These are phyloP conservation scores for Iguana delicatissima DNA, from an alignment of 2,797 vertebrate genomes.

Conservation along the genomic window DNA sequence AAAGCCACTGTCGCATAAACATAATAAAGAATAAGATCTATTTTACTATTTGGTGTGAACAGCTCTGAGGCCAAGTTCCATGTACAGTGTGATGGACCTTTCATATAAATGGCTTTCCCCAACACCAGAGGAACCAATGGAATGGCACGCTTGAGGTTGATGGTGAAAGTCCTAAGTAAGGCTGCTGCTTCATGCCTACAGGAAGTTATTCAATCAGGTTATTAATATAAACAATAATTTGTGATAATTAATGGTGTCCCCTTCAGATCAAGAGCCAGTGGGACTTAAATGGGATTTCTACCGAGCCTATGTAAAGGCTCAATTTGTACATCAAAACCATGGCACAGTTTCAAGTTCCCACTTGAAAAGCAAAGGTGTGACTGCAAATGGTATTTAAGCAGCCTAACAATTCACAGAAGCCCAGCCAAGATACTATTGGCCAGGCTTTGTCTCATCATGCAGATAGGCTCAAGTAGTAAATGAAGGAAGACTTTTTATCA, in stretches of 20 bases:
- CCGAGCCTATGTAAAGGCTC: neutral
- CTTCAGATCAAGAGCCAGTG: neutral
- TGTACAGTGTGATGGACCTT: neutral
- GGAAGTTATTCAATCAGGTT: neutral
- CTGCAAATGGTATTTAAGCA: neutral
- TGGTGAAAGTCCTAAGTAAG: neutral
- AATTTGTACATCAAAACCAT: neutral
- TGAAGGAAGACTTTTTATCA: neutral
- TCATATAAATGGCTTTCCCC: neutral
- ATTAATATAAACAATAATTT: neutral
- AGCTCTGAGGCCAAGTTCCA: neutral
- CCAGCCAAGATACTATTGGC: neutral
- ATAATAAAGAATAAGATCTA: neutral
- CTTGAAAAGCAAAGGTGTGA: neutral
- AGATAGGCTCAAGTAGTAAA: neutral
- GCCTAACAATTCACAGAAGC: neutral
- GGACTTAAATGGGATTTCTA: neutral
- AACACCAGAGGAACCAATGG: neutral
- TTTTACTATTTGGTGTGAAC: neutral
- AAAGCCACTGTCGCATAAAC: conserved; percentile 57
- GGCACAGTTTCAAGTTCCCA: neutral
- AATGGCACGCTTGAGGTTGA: neutral
- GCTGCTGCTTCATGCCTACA: neutral
- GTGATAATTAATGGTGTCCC: neutral
- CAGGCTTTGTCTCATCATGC: neutral